Evolutionary conservation across 2,797 vertebrate genomes (phyloP), one percentile per base, ranked within the genome.

Genomic region (Columba guinea): DNA sequence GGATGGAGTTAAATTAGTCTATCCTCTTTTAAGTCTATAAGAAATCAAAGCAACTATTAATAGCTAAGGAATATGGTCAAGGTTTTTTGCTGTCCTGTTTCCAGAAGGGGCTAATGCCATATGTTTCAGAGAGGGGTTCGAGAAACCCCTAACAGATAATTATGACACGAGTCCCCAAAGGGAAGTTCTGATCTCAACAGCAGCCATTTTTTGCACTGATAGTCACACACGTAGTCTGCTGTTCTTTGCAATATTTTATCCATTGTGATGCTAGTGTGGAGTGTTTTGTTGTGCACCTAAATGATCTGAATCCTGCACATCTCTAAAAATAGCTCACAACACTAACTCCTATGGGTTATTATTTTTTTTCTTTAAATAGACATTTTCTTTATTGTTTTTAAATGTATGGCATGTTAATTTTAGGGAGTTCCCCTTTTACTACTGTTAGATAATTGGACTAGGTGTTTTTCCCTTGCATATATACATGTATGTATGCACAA

Each of bases 11-110:
- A 83, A 91, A 81, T 78, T 78, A 85, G 18, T 73, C n/a, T 55
- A 34, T 58, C 79, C 39, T 78, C 41, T 85, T 94, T 75, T 65
- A 91, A 81, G 51, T 94, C 73, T 73, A 20, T 69, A 13, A 21
- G 80, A 88, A 91, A 86, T 86, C 59, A 96, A 94, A 92, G 69
- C 26, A 95, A 69, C 53, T 75, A 53, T 55, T 94, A 78, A 69
- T 49, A 96, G 27, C 34, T 91, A 71, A 85, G 65, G n/a, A 83
- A 70, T 74, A 55, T 13, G 64, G 46, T 48, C 51, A 83, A 89
- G 37, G 9, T 14, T 35, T 92, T 92, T 87, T 2, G 0, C 13
- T 28, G 23, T 80, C 17, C 10, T 35, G 0, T 93, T 89, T 96
- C 41, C 53, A 68, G 34, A 24, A 83, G 8, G 12, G 9, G 9